Conservation (phyloP, 2,888 invertebrate species). For the Willowsia nigromaculata region DNA sequence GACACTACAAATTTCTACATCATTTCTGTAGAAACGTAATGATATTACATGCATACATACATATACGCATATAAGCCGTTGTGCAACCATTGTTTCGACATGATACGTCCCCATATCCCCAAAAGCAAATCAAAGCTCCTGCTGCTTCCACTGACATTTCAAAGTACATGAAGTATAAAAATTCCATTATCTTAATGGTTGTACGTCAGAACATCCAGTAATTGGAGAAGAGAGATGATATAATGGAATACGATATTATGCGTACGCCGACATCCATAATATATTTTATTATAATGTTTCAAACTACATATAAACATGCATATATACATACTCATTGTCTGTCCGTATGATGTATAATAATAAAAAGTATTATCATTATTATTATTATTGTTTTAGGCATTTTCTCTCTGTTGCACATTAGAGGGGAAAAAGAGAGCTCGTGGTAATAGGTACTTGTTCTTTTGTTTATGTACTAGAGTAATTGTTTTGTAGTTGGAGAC, state of each 20-base stretch:
- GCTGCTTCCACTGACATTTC: constrained; percentile 70
- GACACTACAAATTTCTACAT: neutral
- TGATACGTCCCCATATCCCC: constrained; percentile 34
- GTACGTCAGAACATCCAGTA: constrained; percentile 69
- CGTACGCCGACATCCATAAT: neutral
- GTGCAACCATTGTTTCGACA: constrained; percentile 45
- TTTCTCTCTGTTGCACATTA: constrained; percentile 12
- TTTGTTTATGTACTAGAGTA: constrained; percentile 56
- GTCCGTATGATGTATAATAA: too few species aligned
- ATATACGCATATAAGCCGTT: constrained; percentile 20
- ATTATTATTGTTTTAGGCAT: constrained; percentile 19
- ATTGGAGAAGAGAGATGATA: constrained; percentile 71
- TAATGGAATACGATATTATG: constrained; percentile 55
- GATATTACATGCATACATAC: too few species aligned
- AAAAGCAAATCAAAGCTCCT: constrained; percentile 69
- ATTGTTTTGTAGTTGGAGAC: constrained; percentile 71
- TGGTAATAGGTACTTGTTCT: constrained; percentile 57
- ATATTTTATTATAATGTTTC: too few species aligned
- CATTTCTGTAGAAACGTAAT: neutral
- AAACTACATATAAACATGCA: neutral
- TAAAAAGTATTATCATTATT: too few species aligned
- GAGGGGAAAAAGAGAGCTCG: constrained; percentile 35
- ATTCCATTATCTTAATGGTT: constrained; percentile 72
- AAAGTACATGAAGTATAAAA: constrained; percentile 66
- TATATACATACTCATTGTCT: neutral